A percentile compares a stretch with the other conserved stretches of the same genome.
Conservation (phyloP, 1,140 invertebrate species). For the Drosophila malerkotliana region DNA sequence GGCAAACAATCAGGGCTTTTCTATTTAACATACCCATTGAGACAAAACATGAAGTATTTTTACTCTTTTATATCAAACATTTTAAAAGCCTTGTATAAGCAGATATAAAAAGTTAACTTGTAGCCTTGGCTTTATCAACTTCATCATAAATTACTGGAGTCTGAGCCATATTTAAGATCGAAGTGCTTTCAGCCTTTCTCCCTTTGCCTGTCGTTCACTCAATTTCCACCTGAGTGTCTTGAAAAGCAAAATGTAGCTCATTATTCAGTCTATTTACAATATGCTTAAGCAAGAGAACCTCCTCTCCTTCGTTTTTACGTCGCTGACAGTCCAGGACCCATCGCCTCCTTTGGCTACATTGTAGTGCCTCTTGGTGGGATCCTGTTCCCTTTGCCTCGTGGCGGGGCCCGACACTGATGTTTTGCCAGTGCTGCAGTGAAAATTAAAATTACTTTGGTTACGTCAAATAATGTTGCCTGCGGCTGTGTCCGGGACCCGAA, state of each 20-base stretch:
- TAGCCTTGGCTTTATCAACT: not conserved
- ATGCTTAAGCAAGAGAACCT: constrained; percentile 71
- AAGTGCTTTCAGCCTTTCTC: constrained; percentile 35
- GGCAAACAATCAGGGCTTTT: too few relatives aligned
- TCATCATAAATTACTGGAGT: constrained; percentile 10
- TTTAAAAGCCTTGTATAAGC: too few relatives aligned
- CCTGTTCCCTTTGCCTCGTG: constrained; percentile 9
- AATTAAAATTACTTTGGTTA: constrained; percentile 82
- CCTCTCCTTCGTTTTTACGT: not conserved
- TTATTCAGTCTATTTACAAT: constrained; percentile 81
- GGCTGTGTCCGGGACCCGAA: constrained; percentile 53
- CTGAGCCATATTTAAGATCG: constrained; percentile 34
- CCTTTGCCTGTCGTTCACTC: constrained; percentile 38
- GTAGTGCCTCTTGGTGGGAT: constrained; percentile 67
- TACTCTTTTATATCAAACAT: too few relatives aligned
- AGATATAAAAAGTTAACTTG: too few relatives aligned
- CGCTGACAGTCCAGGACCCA: not conserved
- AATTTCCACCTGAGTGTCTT: constrained; percentile 68
- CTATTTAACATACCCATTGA: too few relatives aligned
- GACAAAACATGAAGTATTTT: too few relatives aligned
- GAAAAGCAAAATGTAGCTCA: constrained; percentile 74
- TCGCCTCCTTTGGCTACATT: constrained; percentile 49
- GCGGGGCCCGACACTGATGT: constrained; percentile 11
- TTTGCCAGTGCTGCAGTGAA: constrained; percentile 65
- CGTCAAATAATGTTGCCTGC: constrained; percentile 79